phyloP scores from a whole-genome alignment of 1,140 invertebrate species.

The Leptestheria dahalacensis region DNA sequence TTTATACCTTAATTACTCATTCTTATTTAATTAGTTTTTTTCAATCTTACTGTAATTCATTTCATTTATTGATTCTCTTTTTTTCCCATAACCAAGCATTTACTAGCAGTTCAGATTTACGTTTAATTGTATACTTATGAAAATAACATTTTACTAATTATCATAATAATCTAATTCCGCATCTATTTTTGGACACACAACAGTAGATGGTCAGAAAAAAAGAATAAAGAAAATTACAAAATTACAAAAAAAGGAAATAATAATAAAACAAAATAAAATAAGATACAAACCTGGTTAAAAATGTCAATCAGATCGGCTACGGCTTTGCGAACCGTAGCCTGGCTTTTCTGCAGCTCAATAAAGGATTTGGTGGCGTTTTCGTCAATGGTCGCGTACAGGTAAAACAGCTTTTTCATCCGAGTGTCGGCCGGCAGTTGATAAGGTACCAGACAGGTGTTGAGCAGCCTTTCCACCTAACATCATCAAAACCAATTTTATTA shows the following conservation, averaged over 20 bases:
- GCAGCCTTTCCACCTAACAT: constrained; percentile 55
- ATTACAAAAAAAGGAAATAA: too few species aligned
- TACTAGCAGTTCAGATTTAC: too few species aligned
- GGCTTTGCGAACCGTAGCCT: constrained; percentile 58
- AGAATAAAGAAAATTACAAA: too few species aligned
- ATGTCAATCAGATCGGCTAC: constrained; percentile 74
- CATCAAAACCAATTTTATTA: constrained; percentile 45
- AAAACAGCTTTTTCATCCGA: constrained; percentile 87
- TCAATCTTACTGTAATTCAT: too few species aligned
- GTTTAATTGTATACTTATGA: too few species aligned
- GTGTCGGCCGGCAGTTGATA: constrained; percentile 72
- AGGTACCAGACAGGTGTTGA: constrained; percentile 90
- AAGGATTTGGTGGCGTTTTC: constrained; percentile 91
- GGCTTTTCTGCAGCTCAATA: constrained; percentile 84
- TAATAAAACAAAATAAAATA: too few species aligned
- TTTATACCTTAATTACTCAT: constrained; percentile 5
- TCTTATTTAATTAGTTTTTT: neutral
- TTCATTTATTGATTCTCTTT: too few species aligned
- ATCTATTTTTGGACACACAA: too few species aligned
- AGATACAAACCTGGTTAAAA: constrained; percentile 40
- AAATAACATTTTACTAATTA: too few species aligned
- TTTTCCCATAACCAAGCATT: too few species aligned
- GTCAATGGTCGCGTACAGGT: constrained; percentile 81
- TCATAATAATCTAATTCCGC: too few species aligned
- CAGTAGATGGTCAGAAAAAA: too few species aligned